Conservation (phyloP, 2,888 invertebrate genomes). For the Gerris lacustris region DNA sequence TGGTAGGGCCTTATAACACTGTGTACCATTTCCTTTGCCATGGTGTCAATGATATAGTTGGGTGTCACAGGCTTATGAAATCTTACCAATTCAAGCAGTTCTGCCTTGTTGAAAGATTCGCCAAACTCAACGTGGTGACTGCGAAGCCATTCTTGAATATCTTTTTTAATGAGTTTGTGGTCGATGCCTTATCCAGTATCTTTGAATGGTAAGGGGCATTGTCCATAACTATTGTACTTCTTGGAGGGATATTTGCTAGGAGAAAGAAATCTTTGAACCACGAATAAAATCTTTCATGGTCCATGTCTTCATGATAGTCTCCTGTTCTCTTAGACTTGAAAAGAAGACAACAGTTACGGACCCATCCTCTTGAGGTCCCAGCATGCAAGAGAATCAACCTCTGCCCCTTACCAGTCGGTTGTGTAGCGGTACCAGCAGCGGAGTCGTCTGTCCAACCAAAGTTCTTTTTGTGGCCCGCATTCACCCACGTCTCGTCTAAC, state of each 20-base stretch:
- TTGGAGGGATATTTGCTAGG: slow-evolving; percentile 2
- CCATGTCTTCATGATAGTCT: too few relatives aligned
- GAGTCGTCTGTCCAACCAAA: slow-evolving; percentile 13
- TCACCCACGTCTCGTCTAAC: slow-evolving; percentile 18
- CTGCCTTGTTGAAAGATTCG: slow-evolving; percentile 18
- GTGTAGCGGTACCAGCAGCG: background rate
- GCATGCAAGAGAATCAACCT: slow-evolving; percentile 13
- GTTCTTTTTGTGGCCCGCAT: slow-evolving; percentile 8
- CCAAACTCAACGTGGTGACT: background rate
- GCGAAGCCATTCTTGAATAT: background rate
- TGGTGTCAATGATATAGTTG: slow-evolving; percentile 25
- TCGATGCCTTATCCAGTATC: background rate
- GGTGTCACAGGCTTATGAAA: slow-evolving; percentile 23
- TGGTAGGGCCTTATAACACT: slow-evolving; percentile 29
- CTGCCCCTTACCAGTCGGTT: slow-evolving; percentile 12
- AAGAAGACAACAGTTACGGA: too few relatives aligned
- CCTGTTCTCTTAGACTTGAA: too few relatives aligned
- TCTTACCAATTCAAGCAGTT: slow-evolving; percentile 27
- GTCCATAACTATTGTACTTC: background rate
- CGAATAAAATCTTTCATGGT: too few relatives aligned
- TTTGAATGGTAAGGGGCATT: background rate
- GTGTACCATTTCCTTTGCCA: slow-evolving; percentile 25
- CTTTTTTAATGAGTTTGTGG: background rate
- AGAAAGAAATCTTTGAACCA: slow-evolving; percentile 7
- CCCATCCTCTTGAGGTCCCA: slow-evolving; percentile 3